phyloP scores from a whole-genome alignment of 30 jellyfish, hydroid and myxozoan species.

The Mastigias papua region DNA sequence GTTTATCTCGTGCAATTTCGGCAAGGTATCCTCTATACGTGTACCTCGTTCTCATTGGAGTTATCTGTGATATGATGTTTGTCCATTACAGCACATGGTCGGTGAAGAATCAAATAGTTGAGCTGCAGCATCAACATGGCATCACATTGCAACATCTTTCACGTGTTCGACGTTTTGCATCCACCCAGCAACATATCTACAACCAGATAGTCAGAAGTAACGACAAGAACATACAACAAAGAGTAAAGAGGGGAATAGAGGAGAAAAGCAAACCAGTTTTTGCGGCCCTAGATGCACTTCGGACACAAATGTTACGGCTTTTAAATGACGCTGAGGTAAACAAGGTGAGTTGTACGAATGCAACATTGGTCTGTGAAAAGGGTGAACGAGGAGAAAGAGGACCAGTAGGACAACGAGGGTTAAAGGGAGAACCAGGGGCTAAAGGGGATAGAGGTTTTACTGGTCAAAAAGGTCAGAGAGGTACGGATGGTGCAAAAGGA shows the following conservation, averaged over 20 bases:
- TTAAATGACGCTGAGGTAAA: neutral
- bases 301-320: neutral
- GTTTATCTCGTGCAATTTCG: neutral
- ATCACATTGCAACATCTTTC: neutral
- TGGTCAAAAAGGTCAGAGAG: neutral
- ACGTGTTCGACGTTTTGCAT: neutral
- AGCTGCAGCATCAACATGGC: neutral
- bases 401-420: conserved; percentile 5
- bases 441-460: neutral
- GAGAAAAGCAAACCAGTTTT: neutral
- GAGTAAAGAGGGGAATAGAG: neutral
- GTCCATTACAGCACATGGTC: neutral
- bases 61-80: neutral
- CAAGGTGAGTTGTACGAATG: neutral
- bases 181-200: neutral
- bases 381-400: conserved; percentile 44
- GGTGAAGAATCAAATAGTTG: neutral
- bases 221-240: neutral
- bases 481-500: conserved; percentile 12
- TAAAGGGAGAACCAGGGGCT: neutral
- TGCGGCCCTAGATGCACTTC: neutral
- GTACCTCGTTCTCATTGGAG: neutral
- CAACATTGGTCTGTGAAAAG: conserved; percentile 6
- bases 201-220: no score
- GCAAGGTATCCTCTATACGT: neutral